Evolutionary conservation across 2,888 invertebrate genomes (phyloP), one percentile per base, ranked within the genome.

Genomic region (Adelphocoris suturalis): DNA sequence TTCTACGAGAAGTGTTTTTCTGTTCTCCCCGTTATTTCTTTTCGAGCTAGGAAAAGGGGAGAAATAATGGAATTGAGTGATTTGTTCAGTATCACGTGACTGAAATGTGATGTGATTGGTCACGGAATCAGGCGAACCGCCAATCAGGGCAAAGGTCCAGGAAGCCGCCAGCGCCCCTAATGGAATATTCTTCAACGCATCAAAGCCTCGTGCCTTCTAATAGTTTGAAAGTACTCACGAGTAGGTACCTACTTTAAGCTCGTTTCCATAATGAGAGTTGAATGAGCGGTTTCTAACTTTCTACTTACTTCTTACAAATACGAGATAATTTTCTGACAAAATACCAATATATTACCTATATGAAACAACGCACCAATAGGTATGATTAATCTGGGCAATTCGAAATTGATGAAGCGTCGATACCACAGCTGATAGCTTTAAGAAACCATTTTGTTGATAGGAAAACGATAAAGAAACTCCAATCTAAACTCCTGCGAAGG

Each of bases 51-150:
- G 19, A 28, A 19, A 37, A n/a, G 28, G 28, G 80, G 52, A 27
- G 28, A 52, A 78, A 78, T 88, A 80, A 88, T 86, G 80, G 78
- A 88, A 80, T 80, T 46, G 52, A 80, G 88, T 88, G 88, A 88
- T 88, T 88, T 88, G 88, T 88, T 78, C 14, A 52, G 88, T 37
- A 88, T 88, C 88, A 88, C 88, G 88, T 55, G 68, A 68, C 68
- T 68, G 68, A 23, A 68, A 68, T 68, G 68, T 68, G 88, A 88
- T 88, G 80, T 55, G 78, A 88, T 88, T 88, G 88, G 88, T 88
- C 88, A 88, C 88, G 88, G 80, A 16, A 88, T 88, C 88, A 88
- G 78, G 88, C 88, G 80, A 88, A 78, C 88, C 52, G 52, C 88
- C 78, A 88, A 88, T 88, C 88, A 76, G 55, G 55, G 48, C 88